Percentiles rank a stretch among this genome's conserved stretches.
Evolutionary conservation across 2,888 invertebrate species (phyloP).

Genomic region (Heliothis peltigera): DNA sequence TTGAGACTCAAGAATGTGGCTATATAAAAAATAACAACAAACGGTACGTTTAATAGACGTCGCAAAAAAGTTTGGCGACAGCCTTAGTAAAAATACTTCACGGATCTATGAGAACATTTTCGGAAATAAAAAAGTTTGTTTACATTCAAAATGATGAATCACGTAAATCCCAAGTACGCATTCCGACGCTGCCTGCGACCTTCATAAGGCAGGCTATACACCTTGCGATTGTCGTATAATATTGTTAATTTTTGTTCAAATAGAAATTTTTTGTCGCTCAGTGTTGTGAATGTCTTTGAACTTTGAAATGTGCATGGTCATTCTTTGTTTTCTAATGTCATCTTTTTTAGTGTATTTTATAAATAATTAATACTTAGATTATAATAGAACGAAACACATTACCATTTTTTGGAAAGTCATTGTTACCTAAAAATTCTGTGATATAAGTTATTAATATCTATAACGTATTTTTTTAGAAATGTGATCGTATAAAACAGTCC

Average conservation of each 20-base stretch:
- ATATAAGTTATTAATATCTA: too few relatives aligned
- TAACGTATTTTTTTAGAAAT: too few relatives aligned
- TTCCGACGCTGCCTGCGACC: conserved; percentile 71
- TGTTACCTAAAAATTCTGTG: too few relatives aligned
- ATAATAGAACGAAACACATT: background rate
- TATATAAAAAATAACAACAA: conserved; percentile 27
- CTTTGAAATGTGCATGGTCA: conserved; percentile 1
- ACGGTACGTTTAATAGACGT: conserved; percentile 12
- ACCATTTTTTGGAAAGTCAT: too few relatives aligned
- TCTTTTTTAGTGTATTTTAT: background rate
- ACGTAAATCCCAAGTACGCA: conserved; percentile 79
- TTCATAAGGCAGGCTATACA: conserved; percentile 73
- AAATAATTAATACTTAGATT: background rate
- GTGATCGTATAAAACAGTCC: too few relatives aligned
- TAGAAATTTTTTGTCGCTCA: conserved; percentile 10
- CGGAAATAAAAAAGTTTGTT: conserved; percentile 80
- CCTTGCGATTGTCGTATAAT: conserved; percentile 28
- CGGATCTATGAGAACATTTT: conserved; percentile 75
- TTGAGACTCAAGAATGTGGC: conserved; percentile 30
- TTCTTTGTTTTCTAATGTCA: background rate
- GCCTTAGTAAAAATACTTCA: conserved; percentile 62
- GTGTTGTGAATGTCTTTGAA: conserved; percentile 31
- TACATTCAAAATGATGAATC: conserved; percentile 82
- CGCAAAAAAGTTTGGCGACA: conserved; percentile 30
- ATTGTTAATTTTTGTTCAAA: conserved; percentile 9